These are phyloP conservation scores for Rhabdomys pumilio DNA, from an alignment of 2,797 vertebrate species.

Conservation along the genomic window DNA sequence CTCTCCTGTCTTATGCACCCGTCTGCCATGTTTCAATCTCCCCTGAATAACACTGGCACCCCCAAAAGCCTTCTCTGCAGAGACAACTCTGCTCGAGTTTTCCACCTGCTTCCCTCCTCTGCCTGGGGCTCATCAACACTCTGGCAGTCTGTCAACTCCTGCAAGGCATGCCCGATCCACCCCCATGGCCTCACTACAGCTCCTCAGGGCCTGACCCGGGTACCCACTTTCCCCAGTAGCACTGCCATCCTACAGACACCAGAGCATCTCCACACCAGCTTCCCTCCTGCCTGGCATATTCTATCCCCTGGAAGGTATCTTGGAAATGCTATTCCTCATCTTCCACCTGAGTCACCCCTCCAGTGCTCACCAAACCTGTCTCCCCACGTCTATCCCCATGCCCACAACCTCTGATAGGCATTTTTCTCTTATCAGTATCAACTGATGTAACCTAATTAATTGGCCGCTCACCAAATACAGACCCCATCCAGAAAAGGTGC, in stretches of 20 bases:
- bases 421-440: neutral
- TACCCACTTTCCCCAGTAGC: neutral
- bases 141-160: neutral
- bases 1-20: neutral
- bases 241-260: neutral
- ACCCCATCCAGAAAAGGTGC: neutral
- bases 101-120: neutral
- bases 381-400: neutral
- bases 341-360: neutral
- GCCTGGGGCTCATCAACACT: neutral
- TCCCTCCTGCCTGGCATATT: neutral
- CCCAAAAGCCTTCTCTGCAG: neutral
- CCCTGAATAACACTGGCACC: neutral
- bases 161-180: neutral
- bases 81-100: neutral
- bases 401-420: neutral
- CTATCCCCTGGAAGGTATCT: neutral
- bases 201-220: neutral
- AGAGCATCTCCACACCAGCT: neutral
- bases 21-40: neutral
- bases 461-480: neutral
- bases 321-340: neutral
- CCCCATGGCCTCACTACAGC: neutral
- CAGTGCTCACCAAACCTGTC: neutral
- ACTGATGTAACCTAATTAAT: neutral